These are phyloP conservation scores for Oreochromis tanganicae DNA, from an alignment of 2,113 vertebrate species.

Conservation along the genomic window DNA sequence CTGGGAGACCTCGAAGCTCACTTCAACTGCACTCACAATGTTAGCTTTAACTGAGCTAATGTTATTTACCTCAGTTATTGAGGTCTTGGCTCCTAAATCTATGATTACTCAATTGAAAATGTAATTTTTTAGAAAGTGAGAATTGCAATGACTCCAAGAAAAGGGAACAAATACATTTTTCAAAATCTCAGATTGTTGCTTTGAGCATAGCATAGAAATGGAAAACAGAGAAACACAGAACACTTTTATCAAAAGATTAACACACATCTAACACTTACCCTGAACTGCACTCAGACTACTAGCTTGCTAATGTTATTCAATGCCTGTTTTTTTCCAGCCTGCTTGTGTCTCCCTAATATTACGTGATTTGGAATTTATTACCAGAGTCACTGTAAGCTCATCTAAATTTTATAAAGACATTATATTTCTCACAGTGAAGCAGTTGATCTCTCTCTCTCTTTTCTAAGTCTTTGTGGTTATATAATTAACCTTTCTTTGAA, in stretches of 20 bases:
- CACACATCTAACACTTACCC: not conserved
- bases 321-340: not conserved
- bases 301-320: not conserved
- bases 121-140: not conserved
- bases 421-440: not conserved
- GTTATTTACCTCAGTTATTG: not conserved
- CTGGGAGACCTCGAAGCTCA: not conserved
- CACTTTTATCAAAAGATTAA: not conserved
- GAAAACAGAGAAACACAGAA: not conserved
- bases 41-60: not conserved
- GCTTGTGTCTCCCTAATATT: not conserved
- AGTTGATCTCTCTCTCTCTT: not conserved
- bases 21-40: not conserved
- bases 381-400: not conserved
- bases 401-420: not conserved
- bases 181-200: not conserved
- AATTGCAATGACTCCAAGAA: not conserved
- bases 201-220: not conserved
- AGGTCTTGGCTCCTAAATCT: not conserved
- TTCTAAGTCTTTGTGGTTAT: not conserved
- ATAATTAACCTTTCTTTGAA: not conserved
- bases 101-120: not conserved
- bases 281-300: not conserved
- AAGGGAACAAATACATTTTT: not conserved
- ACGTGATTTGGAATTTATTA: not conserved